Evolutionary conservation across 35 echinoderm and acorn worm genomes (phyloP), one percentile per base, ranked within the genome.

Genomic region (Apostichopus parvimensis): DNA sequence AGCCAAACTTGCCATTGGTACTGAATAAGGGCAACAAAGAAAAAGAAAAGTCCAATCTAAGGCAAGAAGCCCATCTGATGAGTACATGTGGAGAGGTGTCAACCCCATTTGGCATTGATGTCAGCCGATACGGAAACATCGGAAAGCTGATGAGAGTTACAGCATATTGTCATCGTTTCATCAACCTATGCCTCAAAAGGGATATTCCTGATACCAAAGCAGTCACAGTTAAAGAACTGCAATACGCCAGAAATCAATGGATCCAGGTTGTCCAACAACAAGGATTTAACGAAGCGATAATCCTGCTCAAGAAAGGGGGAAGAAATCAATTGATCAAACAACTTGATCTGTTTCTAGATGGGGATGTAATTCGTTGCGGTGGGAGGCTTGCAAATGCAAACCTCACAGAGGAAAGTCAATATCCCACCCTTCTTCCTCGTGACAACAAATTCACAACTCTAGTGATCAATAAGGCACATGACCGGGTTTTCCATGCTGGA

Each of bases 121-220:
- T 87, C 4, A 87, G 60, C 25, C 25, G 8, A 9, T 87, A 87
- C 54, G 58, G 83, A 57, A 17, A 58, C 58, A 17, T 87, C n/a
- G 60, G 18, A 58, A 59, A 26, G 60, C 83, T 87, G 17, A 15
- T 59, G 17, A 5, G 83, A 68, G 62, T 87, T 20, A 87, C 83
- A 87, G 54, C 83, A 57, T 87, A 62, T 23, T 59, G 56, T 87
- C 83, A 18, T 6, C 83, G 83, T 87, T 87, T 87, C 62, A 68
- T 87, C 55, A 17, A 20, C 56, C 23, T 20, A 80, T 80, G 78
- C 53, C 28, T 59, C 12, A 87, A 87, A 62, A 59, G 17, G 56
- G 23, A 56, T 68, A 25, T 20, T 58, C 83, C 83, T 4, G 83
- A 25, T 25, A 25, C 24, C 24, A 25, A 25, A 25, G 24, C 24